Evolutionary conservation across 2,113 vertebrate genomes (phyloP), one percentile per base, ranked within the genome.

Genomic region (Phaetusa simplex): DNA sequence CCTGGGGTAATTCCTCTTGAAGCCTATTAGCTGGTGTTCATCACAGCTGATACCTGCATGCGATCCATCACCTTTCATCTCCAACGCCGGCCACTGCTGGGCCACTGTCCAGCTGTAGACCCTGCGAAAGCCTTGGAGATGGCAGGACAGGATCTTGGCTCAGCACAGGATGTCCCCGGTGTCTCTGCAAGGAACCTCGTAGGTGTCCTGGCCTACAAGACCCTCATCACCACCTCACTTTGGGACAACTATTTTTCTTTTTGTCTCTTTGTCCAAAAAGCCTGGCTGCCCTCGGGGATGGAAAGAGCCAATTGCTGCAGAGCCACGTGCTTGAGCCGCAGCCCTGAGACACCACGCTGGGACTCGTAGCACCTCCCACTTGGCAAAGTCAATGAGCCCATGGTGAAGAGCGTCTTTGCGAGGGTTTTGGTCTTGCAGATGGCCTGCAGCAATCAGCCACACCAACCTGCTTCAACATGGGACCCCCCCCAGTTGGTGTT

Each of bases 81-180:
- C 59, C 36, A 45, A 3, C 1, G 0, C 3, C 2, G 30, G 65
- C 3, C n/a, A 29, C 66, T 14, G 17, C 6, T 20, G 15, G 66
- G 36, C 50, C 27, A 7, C 10, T 20, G 19, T 43, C 56, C 47
- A 16, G 36, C 23, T 0, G 2, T 6, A 21, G 55, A 30, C 6
- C 24, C 13, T 73, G 6, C 6, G 58, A 42, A 38, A 70, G 10
- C 36, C 38, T 40, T 14, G 47, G 55, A 58, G 34, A 71, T 27
- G 17, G 30, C 22, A 1, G 61, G 50, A 36, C 15, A 65, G 49
- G n/a, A 64, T 10, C 61, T 32, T 16, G 24, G 40, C 22, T 66
- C 6, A 1, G 43, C 2, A 0, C 40, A 26, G 78, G 56, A 38
- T 26, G 5, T 12, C 18, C 50, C 5, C 0, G 0, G 21, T n/a